Base-by-base conservation (phyloP, 2,797 vertebrate genomes). In the Schizothorax lantsangensis region DNA sequence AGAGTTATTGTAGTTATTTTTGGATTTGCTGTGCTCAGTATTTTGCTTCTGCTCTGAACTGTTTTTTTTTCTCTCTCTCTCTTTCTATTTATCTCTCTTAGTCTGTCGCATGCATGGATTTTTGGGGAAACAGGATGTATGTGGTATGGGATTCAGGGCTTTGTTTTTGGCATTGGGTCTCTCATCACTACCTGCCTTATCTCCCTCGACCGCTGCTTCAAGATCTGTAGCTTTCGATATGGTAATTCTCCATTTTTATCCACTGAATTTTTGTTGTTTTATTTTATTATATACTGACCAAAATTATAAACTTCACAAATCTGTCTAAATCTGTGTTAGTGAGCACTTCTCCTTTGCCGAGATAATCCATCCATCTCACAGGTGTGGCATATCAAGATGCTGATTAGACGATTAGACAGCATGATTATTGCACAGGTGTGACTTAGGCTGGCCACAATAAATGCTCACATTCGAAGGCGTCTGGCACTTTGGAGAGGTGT, bases 101-200 rank as follows among this genome's bases (percentile, higher is more conserved):
- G 93, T 86, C 54, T 93, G 79, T 88, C 91, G 38, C 93, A 93
- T 69, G 91, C 88, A 59, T 94, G 93, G 93, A 87, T 93, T 84
- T 94, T 93, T 81, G 92, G 93, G 43, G 91, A 93, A 40, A 57
- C 81, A 0, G 92, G 93, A 7, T 94, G 92, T 66, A 43, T 92
- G 26, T 93, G 88, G 89, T 94, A 93, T 0, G 91, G 93, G 59
- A 23, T 92, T 23, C 93, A 94, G 77, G 93, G 92, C 83, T 94
- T 93, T 81, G 90, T 94, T 84, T 95, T 94, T 88, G 92, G 92
- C 78, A 92, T 94, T 4, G 91, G 90, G 78, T 94, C 92, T 14
- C 91, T 94, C 75, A 89, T 93, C 81, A 94, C 92, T 89, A 94
- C 93, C 85, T 90, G 91, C 73, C 92, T 94, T 86, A 93, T 94